Evolutionary conservation across 2,888 invertebrate species (phyloP), one percentile per base, ranked within the genome.

Genomic region (Callosobruchus maculatus): DNA sequence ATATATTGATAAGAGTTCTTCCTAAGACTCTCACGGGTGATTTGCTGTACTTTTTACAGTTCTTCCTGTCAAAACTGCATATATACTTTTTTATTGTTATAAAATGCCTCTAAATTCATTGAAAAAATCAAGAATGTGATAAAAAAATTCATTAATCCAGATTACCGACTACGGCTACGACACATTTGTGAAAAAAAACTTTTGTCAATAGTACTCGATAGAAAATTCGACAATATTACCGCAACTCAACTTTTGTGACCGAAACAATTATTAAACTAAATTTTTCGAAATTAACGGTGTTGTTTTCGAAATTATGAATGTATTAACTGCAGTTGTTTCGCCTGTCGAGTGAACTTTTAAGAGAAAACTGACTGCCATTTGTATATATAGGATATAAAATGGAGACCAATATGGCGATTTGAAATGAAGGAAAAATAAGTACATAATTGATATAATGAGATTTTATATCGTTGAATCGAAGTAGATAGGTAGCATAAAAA

Each of bases 331-430:
- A 18, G 49, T 49, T 13, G 7, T 5, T 49, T 7, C 7, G 13
- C 13, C 49, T 18, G 49, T 49, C 1, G 49, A 7, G 49, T 18
- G 49, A 49, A 13, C 49, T 49, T 5, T 18, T 13, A 49, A 49
- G 49, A 49, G 18, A 13, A 49, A 77, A 78, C 75, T 76, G 81
- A 84, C 84, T 84, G 84, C 84, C 84, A 83, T 82, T 81, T 84
- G 84, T 84, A 84, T 74, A 84, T 84, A 84, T 81, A 83, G 81
- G 75, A 73, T 78, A 77, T 77, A 75, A 75, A 74, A 78, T 77
- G 78, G 78, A 74, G 71, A 30, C 31, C 26, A 71, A 71, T 71
- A 71, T 71, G 21, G 22, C 22, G 68, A 68, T 68, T 49, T 49
- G 1, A 49, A 49, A 13, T 49, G 49, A 49, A 26, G 26, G 7